These are phyloP conservation scores for Thereva nobilitata DNA, from an alignment of 2,888 invertebrate species.

Conservation along the genomic window DNA sequence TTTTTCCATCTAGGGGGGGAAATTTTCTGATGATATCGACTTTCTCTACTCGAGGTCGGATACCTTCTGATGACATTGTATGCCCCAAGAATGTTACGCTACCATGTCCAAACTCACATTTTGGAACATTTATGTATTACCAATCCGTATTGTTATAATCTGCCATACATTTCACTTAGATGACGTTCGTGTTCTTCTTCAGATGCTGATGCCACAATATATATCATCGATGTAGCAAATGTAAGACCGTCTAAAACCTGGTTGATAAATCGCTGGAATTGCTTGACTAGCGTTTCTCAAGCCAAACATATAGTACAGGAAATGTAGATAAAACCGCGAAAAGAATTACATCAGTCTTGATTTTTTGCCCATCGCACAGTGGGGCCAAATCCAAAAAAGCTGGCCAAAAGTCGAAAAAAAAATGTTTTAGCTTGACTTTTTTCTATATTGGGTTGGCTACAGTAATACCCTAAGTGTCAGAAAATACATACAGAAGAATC, in stretches of 20 bases:
- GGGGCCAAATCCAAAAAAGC: too few relatives aligned
- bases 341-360: too few relatives aligned
- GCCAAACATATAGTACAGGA: too few relatives aligned
- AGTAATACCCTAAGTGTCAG: too few relatives aligned
- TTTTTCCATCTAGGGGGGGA: too few relatives aligned
- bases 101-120: background rate
- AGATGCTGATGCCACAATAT: background rate
- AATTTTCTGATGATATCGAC: background rate
- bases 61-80: too few relatives aligned
- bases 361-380: too few relatives aligned
- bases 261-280: constrained; percentile 5
- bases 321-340: too few relatives aligned
- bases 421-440: too few relatives aligned
- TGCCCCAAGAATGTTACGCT: background rate
- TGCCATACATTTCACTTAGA: background rate
- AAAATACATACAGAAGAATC: too few relatives aligned
- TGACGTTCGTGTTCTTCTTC: background rate
- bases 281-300: constrained; percentile 34
- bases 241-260: background rate
- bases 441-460: too few relatives aligned
- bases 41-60: background rate
- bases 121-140: constrained; percentile 1
- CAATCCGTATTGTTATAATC: background rate
- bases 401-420: too few relatives aligned
- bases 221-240: background rate